Conservation (phyloP, 2,113 vertebrate genomes). For the Labeo catla region DNA sequence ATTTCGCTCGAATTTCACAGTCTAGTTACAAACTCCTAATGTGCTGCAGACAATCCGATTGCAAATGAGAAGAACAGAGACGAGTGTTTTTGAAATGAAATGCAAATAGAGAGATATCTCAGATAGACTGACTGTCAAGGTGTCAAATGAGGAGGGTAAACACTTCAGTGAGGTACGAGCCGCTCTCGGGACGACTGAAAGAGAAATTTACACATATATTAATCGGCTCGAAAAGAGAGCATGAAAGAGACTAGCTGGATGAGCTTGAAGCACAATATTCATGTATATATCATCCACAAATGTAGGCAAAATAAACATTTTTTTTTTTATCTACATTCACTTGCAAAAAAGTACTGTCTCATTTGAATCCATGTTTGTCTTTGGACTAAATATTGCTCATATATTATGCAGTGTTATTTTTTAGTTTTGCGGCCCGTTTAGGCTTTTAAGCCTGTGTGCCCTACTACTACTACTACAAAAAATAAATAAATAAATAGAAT, state of each 20-base stretch:
- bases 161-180: neutral
- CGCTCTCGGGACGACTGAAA: neutral
- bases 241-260: neutral
- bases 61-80: conserved; percentile 13
- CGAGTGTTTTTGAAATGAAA: neutral
- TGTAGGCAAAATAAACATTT: neutral
- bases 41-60: neutral
- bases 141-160: neutral
- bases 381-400: neutral
- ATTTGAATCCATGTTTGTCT: neutral
- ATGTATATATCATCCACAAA: neutral
- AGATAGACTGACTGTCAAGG: conserved; percentile 1
- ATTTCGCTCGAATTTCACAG: conserved; percentile 4
- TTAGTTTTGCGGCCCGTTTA: too few species aligned
- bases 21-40: neutral
- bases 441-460: too few species aligned
- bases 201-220: neutral
- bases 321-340: neutral
- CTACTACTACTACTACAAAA: too few species aligned
- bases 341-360: neutral
- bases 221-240: neutral
- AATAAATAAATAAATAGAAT: too few species aligned
- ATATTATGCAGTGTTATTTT: neutral
- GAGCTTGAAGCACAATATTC: neutral
- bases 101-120: neutral